A percentile compares a stretch with the other conserved stretches of the same genome.
phyloP scores from a whole-genome alignment of 30 jellyfish, hydroid and myxozoan species.

The Aurelia sp. region DNA sequence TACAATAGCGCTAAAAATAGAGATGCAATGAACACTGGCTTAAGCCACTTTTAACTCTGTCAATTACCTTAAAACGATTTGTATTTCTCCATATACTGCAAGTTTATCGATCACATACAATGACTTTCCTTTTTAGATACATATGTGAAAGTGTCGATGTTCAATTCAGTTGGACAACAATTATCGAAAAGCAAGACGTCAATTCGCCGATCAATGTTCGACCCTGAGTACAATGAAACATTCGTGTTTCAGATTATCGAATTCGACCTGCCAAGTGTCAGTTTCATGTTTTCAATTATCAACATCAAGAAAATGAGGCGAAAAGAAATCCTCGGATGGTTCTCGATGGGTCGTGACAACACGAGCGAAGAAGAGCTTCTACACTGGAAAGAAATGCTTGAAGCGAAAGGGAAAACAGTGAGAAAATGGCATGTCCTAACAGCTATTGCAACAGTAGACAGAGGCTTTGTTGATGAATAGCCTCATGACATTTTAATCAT shows the following conservation, averaged over 20 bases:
- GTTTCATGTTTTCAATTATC: slow-evolving; percentile 93
- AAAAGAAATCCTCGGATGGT: slow-evolving; percentile 97
- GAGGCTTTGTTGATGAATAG: slow-evolving; percentile 84
- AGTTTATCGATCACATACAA: not conserved
- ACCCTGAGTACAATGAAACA: slow-evolving; percentile 98
- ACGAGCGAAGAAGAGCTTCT: slow-evolving; percentile 94
- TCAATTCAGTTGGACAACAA: slow-evolving; percentile 98
- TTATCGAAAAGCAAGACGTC: slow-evolving; percentile 98
- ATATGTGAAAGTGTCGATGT: slow-evolving; percentile 95
- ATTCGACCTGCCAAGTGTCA: slow-evolving; percentile 96
- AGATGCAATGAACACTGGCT: no score
- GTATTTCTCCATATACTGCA: not conserved
- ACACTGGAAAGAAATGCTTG: slow-evolving; percentile 98
- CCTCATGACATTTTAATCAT: no score
- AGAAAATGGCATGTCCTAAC: slow-evolving; percentile 95
- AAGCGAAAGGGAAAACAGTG: slow-evolving; percentile 94
- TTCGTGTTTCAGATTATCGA: slow-evolving; percentile 96
- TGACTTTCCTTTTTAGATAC: slow-evolving; percentile 72
- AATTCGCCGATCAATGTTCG: slow-evolving; percentile 97
- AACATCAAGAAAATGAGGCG: slow-evolving; percentile 95
- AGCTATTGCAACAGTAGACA: slow-evolving; percentile 88
- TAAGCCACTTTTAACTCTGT: no score
- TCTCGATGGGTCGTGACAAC: slow-evolving; percentile 95
- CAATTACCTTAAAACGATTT: no score
- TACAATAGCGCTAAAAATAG: no score